Evolutionary conservation across 2,888 invertebrate species (phyloP).

Genomic region (Ellobium chinense): DNA sequence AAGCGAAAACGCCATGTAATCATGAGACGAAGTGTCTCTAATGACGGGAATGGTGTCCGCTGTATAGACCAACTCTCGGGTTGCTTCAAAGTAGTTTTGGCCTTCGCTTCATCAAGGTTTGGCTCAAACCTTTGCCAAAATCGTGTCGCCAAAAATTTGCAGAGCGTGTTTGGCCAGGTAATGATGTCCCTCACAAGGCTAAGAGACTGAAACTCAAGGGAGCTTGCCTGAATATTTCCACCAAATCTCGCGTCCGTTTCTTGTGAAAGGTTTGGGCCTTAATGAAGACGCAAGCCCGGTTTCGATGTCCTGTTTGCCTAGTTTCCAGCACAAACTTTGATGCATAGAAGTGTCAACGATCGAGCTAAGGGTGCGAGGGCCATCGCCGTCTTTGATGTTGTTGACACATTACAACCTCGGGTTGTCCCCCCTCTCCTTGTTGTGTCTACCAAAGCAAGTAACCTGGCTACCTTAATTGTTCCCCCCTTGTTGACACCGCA

Average conservation of each 20-base stretch:
- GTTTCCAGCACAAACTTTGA: neutral
- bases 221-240: neutral
- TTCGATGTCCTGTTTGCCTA: neutral
- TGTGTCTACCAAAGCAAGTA: neutral
- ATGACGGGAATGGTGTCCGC: neutral
- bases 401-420: neutral
- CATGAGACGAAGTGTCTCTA: neutral
- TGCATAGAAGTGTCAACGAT: neutral
- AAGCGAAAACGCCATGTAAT: no score
- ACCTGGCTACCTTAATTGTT: neutral
- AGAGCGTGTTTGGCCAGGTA: neutral
- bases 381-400: neutral
- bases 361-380: neutral
- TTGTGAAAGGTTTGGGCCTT: neutral
- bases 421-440: neutral
- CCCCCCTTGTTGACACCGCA: neutral
- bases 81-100: neutral
- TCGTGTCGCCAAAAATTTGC: no score
- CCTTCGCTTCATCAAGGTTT: no score
- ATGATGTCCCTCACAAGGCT: neutral
- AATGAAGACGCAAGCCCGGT: neutral
- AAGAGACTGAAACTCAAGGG: neutral
- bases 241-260: neutral
- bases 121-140: no score
- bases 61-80: neutral